Percentiles rank a stretch among this genome's conserved stretches.
Conservation (phyloP, 2,113 vertebrate genomes). For the Corythornis cristatus region DNA sequence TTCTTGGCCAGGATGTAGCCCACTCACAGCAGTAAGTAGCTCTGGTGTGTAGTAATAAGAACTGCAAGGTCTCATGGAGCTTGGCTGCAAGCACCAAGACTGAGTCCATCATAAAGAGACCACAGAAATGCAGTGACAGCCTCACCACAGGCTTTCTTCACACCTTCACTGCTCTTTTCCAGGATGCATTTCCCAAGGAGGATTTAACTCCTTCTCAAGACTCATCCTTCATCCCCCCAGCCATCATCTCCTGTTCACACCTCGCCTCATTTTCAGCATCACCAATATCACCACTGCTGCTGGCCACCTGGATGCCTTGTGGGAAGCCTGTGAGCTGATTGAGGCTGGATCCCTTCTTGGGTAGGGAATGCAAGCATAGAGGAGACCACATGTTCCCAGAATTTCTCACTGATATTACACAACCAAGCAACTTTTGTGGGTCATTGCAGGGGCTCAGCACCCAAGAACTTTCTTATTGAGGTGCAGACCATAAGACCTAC, state of each 20-base stretch:
- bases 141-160: neutral
- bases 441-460: neutral
- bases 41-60: neutral
- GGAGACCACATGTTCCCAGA: neutral
- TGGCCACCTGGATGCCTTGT: neutral
- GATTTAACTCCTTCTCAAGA: neutral
- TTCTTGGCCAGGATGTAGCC: neutral
- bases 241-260: neutral
- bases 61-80: neutral
- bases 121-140: neutral
- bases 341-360: neutral
- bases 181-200: neutral
- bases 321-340: neutral
- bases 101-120: accelerated
- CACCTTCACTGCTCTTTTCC: neutral
- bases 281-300: neutral
- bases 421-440: neutral
- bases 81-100: neutral
- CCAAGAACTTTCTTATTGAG: neutral
- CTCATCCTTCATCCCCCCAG: accelerated
- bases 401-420: neutral
- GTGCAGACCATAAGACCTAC: neutral
- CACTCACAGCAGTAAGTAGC: neutral
- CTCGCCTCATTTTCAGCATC: neutral
- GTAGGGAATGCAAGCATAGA: accelerated